phyloP scores from a whole-genome alignment of 2,888 invertebrate species.

The Ochropleura plecta region DNA sequence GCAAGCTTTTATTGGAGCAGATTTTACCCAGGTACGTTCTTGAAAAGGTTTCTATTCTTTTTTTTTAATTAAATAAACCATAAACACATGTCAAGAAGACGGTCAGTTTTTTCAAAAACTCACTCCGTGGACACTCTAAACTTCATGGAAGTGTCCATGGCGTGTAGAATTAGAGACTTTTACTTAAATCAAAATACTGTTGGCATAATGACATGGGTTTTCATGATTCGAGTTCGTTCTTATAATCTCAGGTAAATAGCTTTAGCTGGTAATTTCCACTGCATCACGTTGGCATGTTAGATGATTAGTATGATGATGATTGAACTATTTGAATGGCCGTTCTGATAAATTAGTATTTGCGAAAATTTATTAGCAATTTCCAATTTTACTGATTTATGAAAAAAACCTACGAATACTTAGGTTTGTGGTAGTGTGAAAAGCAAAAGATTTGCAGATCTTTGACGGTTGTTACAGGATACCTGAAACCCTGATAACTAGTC shows the following conservation, averaged over 20 bases:
- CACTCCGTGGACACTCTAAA: neutral
- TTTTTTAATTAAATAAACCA: too few species aligned
- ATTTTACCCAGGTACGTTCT: constrained; percentile 93
- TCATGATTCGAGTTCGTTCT: neutral
- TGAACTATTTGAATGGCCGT: constrained; percentile 7
- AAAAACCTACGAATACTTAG: too few species aligned
- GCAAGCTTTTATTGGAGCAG: constrained; percentile 98
- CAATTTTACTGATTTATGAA: constrained; percentile 3
- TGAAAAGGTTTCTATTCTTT: neutral
- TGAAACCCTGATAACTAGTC: neutral
- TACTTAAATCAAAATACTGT: neutral
- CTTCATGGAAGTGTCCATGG: neutral
- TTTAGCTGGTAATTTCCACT: neutral
- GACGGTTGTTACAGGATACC: neutral
- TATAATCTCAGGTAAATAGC: neutral
- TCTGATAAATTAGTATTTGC: constrained; percentile 7
- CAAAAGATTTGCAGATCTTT: neutral
- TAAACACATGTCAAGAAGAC: neutral
- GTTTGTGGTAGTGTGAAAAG: neutral
- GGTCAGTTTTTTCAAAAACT: neutral
- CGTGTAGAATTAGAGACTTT: neutral
- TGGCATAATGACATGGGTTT: neutral
- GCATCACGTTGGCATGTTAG: constrained; percentile 22
- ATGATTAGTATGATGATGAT: constrained; percentile 6
- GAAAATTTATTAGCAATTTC: constrained; percentile 29